Base-by-base conservation (phyloP, 1,140 invertebrate genomes). In the Conus ventricosus region DNA sequence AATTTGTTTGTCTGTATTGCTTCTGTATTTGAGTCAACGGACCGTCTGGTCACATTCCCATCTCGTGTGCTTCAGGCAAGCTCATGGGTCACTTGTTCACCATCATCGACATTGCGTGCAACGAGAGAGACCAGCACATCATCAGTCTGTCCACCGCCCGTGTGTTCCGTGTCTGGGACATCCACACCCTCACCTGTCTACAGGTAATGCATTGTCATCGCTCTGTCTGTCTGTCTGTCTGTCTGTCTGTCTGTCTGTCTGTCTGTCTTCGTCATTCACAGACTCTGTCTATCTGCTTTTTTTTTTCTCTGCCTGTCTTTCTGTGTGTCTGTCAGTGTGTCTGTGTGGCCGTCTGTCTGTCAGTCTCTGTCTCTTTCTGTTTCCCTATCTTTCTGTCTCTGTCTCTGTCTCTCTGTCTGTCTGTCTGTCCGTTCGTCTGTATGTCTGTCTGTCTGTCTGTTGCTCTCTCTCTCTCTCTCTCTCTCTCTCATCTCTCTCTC, bases 81-180 rank as follows among this genome's bases (percentile, higher is more conserved):
- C 88, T 95, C 57, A 90, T 94, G 53, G 95, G 95, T 51, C 95
- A 95, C 90, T 90, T 95, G 78, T 95, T 95, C 91, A 95, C 95
- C 0, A 94, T 95, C 78, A 93, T 94, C 57, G 95, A 94, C 87
- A 94, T 95, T 54, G 91, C 89, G 17, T 93, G 92, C 84, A 95
- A 95, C 90, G 94, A 95, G 89, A 90, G 91, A 75, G 95, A 95
- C 85, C 95, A 95, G 76, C 95, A 95, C 88, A 92, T 95, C 63
- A 95, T 95, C 84, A 95, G 94, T 88, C 85, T 95, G 55, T 95
- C 94, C 11, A 94, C 95, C 13, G 95, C 94, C 63, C 85, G 94
- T 55, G 94, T 95, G 15, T 93, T 95, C 87, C 91, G 94, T 63
- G 93, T 95, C 17, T 95, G 95, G 95, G 94, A 95, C 87, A 95